phyloP scores from a whole-genome alignment of 2,113 vertebrate genomes.

The Orthonyx spaldingii region DNA sequence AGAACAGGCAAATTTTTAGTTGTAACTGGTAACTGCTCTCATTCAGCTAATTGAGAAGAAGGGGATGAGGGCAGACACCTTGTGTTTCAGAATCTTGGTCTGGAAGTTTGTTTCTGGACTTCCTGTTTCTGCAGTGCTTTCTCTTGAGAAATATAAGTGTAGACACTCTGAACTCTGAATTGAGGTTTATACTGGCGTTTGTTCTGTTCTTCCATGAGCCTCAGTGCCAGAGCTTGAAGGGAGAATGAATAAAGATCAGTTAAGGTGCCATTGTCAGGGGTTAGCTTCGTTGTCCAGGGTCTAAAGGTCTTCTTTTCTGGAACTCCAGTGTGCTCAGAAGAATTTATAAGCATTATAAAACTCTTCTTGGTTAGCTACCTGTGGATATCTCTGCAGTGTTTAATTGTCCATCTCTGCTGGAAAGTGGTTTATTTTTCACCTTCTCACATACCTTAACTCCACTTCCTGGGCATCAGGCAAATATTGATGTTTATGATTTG shows the following conservation, averaged over 20 bases:
- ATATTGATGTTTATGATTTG: not conserved
- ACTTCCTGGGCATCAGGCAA: not conserved
- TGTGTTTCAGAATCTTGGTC: not conserved
- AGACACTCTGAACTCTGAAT: not conserved
- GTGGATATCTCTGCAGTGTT: not conserved
- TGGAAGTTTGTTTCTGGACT: not conserved
- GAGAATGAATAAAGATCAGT: not conserved
- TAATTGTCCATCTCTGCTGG: not conserved
- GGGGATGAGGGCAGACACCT: not conserved
- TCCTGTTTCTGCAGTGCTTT: not conserved
- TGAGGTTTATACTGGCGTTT: not conserved
- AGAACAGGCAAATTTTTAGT: not conserved
- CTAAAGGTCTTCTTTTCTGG: not conserved
- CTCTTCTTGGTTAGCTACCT: not conserved
- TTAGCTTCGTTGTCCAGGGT: not conserved
- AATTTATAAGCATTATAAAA: not conserved
- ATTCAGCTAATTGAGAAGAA: not conserved
- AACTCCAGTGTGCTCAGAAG: not conserved
- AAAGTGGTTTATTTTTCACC: not conserved
- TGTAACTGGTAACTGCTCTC: not conserved
- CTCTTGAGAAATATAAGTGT: not conserved
- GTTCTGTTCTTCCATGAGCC: not conserved
- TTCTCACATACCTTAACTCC: not conserved
- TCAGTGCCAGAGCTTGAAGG: not conserved
- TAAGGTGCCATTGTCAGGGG: not conserved